A percentile compares a stretch with the other conserved stretches of the same genome.
Conservation (phyloP, 2,113 vertebrate species). For the Catagonus wagneri region DNA sequence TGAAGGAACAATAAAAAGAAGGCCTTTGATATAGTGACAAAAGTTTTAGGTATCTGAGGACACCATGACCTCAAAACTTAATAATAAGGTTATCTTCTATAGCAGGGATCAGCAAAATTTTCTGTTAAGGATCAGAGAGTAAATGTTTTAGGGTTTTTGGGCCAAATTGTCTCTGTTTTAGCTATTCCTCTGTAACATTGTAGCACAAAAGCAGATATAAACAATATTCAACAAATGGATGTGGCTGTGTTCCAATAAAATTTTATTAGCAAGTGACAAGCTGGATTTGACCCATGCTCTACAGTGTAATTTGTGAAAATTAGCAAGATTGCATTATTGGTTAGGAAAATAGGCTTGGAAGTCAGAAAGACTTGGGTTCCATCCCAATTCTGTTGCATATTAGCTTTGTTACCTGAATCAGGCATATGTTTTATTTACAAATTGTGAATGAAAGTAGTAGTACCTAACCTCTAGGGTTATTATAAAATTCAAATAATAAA, state of each 20-base stretch:
- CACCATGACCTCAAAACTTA: constrained; percentile 46
- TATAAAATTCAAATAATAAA: neutral
- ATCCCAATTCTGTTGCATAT: neutral
- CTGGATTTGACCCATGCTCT: constrained; percentile 3
- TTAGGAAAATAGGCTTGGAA: constrained; percentile 18
- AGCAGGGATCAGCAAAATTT: neutral
- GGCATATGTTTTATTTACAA: constrained; percentile 44
- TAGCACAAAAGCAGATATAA: constrained; percentile 26
- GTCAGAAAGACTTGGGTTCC: neutral
- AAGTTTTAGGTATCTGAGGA: constrained; percentile 49
- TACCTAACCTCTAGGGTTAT: neutral
- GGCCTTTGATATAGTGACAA: constrained; percentile 45
- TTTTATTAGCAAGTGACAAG: constrained; percentile 5
- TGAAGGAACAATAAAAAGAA: constrained; percentile 15
- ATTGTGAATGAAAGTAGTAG: neutral
- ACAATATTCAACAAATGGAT: neutral
- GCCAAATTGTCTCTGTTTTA: neutral
- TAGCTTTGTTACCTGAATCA: constrained; percentile 49
- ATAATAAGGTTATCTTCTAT: constrained; percentile 35
- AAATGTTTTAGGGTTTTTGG: constrained; percentile 31
- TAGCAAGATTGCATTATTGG: constrained; percentile 34
- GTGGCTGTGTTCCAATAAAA: constrained; percentile 28
- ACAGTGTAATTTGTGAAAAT: constrained; percentile 3
- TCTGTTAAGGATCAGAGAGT: neutral
- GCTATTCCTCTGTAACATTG: neutral